Evolutionary conservation across 1,140 invertebrate species (phyloP).

Genomic region (Diuraphis noxia): DNA sequence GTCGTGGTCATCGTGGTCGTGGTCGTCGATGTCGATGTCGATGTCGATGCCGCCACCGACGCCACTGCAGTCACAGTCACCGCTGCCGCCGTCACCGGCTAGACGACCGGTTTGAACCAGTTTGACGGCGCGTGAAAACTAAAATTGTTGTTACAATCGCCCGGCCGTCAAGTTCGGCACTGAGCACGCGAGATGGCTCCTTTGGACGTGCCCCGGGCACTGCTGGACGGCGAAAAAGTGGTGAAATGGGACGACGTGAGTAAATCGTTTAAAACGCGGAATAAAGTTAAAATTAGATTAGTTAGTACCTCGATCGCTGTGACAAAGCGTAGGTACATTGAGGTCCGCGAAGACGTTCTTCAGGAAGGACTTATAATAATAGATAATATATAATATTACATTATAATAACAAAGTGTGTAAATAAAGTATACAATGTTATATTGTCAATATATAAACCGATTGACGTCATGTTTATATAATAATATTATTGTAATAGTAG

Average conservation of each 20-base stretch:
- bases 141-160: neutral
- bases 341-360: neutral
- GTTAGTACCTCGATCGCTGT: neutral
- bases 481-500: neutral
- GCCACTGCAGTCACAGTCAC: neutral
- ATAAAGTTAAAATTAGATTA: neutral
- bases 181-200: neutral
- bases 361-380: neutral
- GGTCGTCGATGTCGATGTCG: neutral
- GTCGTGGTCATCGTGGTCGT: constrained; percentile 10
- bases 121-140: constrained; percentile 25
- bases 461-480: neutral
- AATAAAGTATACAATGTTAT: neutral
- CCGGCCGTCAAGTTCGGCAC: neutral
- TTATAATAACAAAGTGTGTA: neutral
- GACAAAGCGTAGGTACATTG: neutral
- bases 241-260: constrained; percentile 51
- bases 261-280: neutral
- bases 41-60: constrained; percentile 7
- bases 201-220: constrained; percentile 28
- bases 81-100: neutral
- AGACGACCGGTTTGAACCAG: constrained; percentile 46
- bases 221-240: constrained; percentile 48
- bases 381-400: neutral
- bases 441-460: neutral